Evolutionary conservation across 2,113 vertebrate genomes (phyloP).

Genomic region (Lagenorhynchus albirostris): DNA sequence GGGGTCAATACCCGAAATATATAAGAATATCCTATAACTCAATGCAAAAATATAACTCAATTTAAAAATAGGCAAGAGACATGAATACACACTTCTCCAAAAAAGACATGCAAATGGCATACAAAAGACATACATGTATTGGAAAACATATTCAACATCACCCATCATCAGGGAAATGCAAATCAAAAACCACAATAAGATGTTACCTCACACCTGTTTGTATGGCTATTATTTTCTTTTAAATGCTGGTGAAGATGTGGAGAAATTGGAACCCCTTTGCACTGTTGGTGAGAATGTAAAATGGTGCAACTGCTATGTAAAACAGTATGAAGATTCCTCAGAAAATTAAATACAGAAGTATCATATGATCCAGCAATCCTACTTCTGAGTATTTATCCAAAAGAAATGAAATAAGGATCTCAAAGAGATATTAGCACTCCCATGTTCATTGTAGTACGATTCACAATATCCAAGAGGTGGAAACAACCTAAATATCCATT

Average conservation of each 20-base stretch:
- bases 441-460: background rate
- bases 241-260: background rate
- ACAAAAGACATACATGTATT: background rate
- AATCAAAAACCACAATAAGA: background rate
- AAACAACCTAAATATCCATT: background rate
- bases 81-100: background rate
- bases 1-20: background rate
- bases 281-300: background rate
- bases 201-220: background rate
- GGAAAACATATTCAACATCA: background rate
- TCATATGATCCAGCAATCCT: background rate
- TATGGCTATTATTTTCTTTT: background rate
- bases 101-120: background rate
- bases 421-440: background rate
- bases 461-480: background rate
- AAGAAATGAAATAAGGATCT: background rate
- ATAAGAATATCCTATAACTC: background rate
- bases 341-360: background rate
- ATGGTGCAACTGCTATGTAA: background rate
- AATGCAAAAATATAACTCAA: background rate
- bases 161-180: background rate
- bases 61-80: background rate
- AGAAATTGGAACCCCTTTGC: background rate
- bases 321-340: background rate
- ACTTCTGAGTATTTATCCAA: background rate